phyloP scores from a whole-genome alignment of 2,888 invertebrate species.

The Leptogaster cylindrica region DNA sequence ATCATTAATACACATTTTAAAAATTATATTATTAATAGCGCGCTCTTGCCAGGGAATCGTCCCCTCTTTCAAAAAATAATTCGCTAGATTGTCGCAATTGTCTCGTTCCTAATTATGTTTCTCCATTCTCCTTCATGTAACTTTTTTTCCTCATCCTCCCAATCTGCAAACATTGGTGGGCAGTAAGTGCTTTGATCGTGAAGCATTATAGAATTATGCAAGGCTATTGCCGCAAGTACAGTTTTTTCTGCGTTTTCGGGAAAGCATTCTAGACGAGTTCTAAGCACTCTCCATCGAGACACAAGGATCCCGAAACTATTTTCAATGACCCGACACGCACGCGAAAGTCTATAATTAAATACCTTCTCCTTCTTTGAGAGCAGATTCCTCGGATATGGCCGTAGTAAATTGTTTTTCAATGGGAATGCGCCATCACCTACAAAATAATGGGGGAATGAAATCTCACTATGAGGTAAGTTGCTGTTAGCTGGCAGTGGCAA shows the following conservation, averaged over 20 bases:
- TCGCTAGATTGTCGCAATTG: not conserved
- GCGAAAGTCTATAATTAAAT: not conserved
- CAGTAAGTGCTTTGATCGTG: not conserved
- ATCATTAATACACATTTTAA: too few species aligned
- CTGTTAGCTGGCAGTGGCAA: too few species aligned
- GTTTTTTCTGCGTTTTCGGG: slow-evolving; percentile 9
- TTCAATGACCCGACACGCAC: not conserved
- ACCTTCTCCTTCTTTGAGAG: too few species aligned
- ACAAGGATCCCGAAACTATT: too few species aligned
- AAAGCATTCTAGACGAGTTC: too few species aligned
- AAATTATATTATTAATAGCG: too few species aligned
- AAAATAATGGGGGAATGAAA: too few species aligned
- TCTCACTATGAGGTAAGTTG: too few species aligned
- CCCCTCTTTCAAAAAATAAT: not conserved
- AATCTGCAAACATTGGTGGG: not conserved
- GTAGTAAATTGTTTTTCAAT: not conserved
- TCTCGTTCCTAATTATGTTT: not conserved
- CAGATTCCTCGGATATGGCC: not conserved
- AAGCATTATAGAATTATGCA: slow-evolving; percentile 10
- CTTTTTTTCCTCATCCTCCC: not conserved
- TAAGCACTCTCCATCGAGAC: too few species aligned
- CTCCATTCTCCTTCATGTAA: slow-evolving; percentile 6
- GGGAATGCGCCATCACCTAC: not conserved
- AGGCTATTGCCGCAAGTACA: not conserved
- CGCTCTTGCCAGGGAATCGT: too few species aligned